Evolutionary conservation across 2,888 invertebrate genomes (phyloP).

Genomic region (Anthophora plumipes): DNA sequence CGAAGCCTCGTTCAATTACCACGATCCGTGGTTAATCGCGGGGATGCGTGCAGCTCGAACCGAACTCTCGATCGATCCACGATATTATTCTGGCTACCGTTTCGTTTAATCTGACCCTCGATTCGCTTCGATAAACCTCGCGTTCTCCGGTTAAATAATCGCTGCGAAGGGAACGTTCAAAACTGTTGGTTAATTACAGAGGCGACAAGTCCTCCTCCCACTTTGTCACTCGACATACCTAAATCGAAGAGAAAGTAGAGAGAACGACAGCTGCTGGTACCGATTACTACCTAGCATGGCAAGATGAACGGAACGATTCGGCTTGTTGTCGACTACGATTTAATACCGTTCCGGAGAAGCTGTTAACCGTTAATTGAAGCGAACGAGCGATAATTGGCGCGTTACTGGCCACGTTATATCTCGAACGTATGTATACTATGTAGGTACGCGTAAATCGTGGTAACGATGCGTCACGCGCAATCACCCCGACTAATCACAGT

Average conservation of each 20-base stretch:
- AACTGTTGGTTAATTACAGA: too few species aligned
- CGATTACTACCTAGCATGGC: not conserved
- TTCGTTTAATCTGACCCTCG: not conserved
- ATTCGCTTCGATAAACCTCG: not conserved
- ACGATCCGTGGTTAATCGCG: conserved; percentile 48
- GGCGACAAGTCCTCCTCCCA: too few species aligned
- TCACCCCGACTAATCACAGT: conserved; percentile 9
- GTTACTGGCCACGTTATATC: conserved; percentile 30
- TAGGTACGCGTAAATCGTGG: conserved; percentile 31
- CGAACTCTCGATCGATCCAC: not conserved
- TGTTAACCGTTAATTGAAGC: conserved; percentile 50
- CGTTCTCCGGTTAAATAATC: not conserved
- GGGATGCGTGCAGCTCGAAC: not conserved
- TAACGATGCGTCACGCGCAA: conserved; percentile 24
- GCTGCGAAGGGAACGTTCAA: not conserved
- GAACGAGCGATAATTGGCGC: conserved; percentile 48
- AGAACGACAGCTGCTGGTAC: not conserved
- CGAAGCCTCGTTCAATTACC: conserved; percentile 54
- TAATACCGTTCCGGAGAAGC: conserved; percentile 43
- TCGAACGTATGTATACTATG: not conserved
- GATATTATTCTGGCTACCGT: not conserved
- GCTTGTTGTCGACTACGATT: conserved; percentile 42
- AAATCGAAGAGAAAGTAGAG: not conserved
- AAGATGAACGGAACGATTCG: conserved; percentile 1
- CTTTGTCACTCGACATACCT: too few species aligned